Percentiles rank a stretch among this genome's conserved stretches.
These are phyloP conservation scores for Sesia bembeciformis DNA, from an alignment of 2,888 invertebrate genomes.

Conservation along the genomic window DNA sequence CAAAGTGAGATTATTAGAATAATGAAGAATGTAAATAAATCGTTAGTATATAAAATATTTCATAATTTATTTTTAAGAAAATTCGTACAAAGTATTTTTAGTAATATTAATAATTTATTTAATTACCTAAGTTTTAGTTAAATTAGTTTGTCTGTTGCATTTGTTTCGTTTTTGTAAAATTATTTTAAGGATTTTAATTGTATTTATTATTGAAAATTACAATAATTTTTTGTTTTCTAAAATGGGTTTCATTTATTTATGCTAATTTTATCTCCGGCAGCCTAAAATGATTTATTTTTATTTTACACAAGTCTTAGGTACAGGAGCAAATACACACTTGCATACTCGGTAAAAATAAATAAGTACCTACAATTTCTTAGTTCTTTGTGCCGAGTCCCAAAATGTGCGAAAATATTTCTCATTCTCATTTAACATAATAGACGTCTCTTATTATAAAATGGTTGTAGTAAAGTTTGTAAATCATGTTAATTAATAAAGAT, in stretches of 20 bases:
- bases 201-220: slow-evolving; percentile 60
- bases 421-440: too few species aligned
- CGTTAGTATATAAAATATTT: background rate
- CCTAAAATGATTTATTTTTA: too few species aligned
- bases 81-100: slow-evolving; percentile 67
- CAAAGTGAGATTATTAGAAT: slow-evolving; percentile 75
- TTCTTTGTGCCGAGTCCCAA: too few species aligned
- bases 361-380: too few species aligned
- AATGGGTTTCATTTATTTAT: slow-evolving; percentile 8
- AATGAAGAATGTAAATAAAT: slow-evolving; percentile 8
- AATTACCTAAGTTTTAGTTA: slow-evolving; percentile 28
- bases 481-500: too few species aligned
- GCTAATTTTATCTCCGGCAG: too few species aligned
- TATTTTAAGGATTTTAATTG: slow-evolving; percentile 52
- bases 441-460: too few species aligned
- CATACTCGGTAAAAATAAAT: too few species aligned
- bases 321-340: too few species aligned
- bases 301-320: too few species aligned
- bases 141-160: slow-evolving; percentile 48
- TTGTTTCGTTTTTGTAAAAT: slow-evolving; percentile 66
- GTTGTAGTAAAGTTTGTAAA: too few species aligned
- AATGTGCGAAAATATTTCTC: too few species aligned
- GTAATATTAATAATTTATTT: slow-evolving; percentile 52
- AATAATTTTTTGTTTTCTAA: slow-evolving; percentile 60
- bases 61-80: slow-evolving; percentile 6